Conservation (phyloP, 2,797 vertebrate species). For the Artibeus jamaicensis region DNA sequence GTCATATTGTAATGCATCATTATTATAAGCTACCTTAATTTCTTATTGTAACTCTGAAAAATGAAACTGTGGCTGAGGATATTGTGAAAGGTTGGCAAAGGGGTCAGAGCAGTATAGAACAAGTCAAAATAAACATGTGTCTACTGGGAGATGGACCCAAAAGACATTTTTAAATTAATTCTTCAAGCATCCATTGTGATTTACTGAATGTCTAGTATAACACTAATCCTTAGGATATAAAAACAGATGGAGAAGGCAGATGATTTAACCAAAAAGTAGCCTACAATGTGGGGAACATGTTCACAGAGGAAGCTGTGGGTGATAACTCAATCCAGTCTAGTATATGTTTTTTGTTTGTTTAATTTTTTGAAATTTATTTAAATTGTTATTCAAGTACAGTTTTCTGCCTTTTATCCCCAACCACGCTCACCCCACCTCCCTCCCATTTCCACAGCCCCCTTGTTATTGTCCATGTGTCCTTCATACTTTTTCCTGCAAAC, state of each 20-base stretch:
- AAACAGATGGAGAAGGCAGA: background rate
- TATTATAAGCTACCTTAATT: background rate
- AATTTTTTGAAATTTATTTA: too few relatives aligned
- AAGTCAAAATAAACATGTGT: background rate
- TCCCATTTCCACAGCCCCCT: too few relatives aligned
- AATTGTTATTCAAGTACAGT: too few relatives aligned
- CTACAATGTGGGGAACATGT: background rate
- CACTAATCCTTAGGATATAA: background rate
- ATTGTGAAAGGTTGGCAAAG: background rate
- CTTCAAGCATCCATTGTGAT: background rate
- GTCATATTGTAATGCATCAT: background rate
- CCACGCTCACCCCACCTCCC: too few relatives aligned
- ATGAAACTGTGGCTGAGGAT: background rate
- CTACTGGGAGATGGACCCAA: background rate
- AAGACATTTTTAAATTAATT: background rate
- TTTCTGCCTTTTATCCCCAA: too few relatives aligned
- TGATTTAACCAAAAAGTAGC: background rate
- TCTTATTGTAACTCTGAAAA: background rate
- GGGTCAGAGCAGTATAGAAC: background rate
- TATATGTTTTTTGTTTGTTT: too few relatives aligned
- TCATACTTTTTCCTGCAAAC: too few relatives aligned
- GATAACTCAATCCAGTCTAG: background rate
- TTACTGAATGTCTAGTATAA: background rate
- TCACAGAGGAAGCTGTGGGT: fast-evolving
- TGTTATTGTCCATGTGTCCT: too few relatives aligned